A percentile compares a stretch with the other conserved stretches of the same genome.
Evolutionary conservation across 2,797 vertebrate genomes (phyloP).

Genomic region (Phrynocephalus vlangalii): DNA sequence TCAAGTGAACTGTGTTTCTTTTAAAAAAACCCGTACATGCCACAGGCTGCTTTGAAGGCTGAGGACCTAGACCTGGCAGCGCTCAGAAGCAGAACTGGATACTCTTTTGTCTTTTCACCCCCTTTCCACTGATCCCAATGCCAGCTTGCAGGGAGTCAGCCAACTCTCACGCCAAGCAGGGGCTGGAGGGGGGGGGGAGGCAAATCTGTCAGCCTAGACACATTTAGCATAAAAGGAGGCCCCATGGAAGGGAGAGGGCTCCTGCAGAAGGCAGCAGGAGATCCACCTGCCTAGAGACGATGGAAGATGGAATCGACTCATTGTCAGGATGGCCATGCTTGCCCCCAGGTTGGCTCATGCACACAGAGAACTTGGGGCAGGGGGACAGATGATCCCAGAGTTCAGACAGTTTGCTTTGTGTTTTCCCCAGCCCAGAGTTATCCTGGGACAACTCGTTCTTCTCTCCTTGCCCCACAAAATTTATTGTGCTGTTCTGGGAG

Average conservation of each 20-base stretch:
- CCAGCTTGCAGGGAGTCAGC: conserved; percentile 15
- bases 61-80: conserved; percentile 15
- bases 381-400: not conserved
- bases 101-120: conserved; percentile 19
- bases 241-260: not conserved
- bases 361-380: not conserved
- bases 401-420: not conserved
- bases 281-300: not conserved
- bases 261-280: not conserved
- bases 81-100: conserved; percentile 17
- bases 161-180: conserved; percentile 12
- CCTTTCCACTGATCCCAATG: conserved; percentile 17
- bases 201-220: not conserved
- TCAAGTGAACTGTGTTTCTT: not conserved
- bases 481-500: conserved; percentile 20
- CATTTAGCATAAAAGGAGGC: not conserved
- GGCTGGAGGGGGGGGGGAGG: not conserved
- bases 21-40: conserved; percentile 24
- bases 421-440: not conserved
- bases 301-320: too few relatives aligned
- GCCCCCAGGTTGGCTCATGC: not conserved
- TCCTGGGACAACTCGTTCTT: not conserved
- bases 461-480: not conserved
- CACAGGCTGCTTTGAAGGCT: conserved; percentile 32
- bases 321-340: not conserved